These are phyloP conservation scores for Halcyon chelicuti DNA, from an alignment of 2,797 vertebrate species.

Conservation along the genomic window DNA sequence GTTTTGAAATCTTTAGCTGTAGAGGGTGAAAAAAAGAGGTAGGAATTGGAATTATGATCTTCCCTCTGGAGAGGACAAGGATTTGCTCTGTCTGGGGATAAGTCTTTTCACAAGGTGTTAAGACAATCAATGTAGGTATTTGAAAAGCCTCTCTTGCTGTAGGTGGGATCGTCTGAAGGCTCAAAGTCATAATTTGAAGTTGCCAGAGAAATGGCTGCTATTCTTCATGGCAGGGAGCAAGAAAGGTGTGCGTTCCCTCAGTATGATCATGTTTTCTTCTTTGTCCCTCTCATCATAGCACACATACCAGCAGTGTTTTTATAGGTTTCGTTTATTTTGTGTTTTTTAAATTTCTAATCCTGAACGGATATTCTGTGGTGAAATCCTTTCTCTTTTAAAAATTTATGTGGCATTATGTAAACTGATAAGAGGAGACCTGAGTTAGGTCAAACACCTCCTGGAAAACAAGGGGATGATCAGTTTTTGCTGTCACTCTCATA, in stretches of 20 bases:
- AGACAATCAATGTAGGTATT: background rate
- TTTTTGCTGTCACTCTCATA: background rate
- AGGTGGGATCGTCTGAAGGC: background rate
- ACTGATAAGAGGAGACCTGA: background rate
- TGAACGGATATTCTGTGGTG: background rate
- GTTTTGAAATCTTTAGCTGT: background rate
- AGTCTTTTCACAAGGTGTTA: background rate
- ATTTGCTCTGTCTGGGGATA: background rate
- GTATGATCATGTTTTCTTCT: background rate
- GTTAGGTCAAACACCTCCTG: background rate
- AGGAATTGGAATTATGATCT: background rate
- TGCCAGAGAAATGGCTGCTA: background rate
- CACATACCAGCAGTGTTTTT: background rate
- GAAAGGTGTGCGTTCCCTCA: background rate
- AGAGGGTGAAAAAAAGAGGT: background rate
- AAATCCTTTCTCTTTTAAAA: background rate
- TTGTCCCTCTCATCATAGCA: background rate
- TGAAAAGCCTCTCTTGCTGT: background rate
- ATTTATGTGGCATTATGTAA: background rate
- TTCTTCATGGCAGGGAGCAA: background rate
- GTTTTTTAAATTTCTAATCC: background rate
- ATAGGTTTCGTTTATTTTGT: too few relatives aligned
- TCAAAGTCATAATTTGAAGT: background rate
- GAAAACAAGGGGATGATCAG: background rate
- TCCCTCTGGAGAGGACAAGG: background rate